phyloP scores from a whole-genome alignment of 2,888 invertebrate genomes.

The Melanargia galathea region DNA sequence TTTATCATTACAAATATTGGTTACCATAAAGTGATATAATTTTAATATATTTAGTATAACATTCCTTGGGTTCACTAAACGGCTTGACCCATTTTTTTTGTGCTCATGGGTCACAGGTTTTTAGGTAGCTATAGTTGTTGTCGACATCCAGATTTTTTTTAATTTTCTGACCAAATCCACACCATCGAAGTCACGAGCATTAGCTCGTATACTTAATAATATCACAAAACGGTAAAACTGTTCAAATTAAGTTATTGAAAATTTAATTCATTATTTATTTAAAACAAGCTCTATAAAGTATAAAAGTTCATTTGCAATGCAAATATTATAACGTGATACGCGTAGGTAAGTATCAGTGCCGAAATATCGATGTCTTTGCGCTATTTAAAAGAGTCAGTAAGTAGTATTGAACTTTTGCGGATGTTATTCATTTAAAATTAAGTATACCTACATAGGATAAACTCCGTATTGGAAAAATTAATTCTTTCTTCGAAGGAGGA shows the following conservation, averaged over 20 bases:
- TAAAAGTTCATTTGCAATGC: slow-evolving; percentile 11
- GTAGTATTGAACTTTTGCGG: neutral
- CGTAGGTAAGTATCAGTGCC: neutral
- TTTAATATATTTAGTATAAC: no score
- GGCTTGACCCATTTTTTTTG: no score
- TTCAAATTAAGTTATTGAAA: neutral
- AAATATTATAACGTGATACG: neutral
- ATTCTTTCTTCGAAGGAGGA: no score
- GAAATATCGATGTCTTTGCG: neutral
- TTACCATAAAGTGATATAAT: no score
- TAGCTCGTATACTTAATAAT: neutral
- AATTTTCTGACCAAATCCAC: no score
- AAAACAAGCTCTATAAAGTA: slow-evolving; percentile 11
- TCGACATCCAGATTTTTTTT: no score
- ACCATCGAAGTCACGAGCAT: no score
- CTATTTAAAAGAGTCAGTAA: neutral
- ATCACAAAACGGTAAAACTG: slow-evolving; percentile 1
- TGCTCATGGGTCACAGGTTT: no score
- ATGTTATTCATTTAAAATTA: neutral
- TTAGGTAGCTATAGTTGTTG: no score
- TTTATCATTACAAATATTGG: no score
- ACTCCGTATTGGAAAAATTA: no score
- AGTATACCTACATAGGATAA: neutral
- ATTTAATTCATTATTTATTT: slow-evolving; percentile 10
- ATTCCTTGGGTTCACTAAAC: no score